Evolutionary conservation across 2,888 invertebrate genomes (phyloP).

Genomic region (Andrena dorsata): DNA sequence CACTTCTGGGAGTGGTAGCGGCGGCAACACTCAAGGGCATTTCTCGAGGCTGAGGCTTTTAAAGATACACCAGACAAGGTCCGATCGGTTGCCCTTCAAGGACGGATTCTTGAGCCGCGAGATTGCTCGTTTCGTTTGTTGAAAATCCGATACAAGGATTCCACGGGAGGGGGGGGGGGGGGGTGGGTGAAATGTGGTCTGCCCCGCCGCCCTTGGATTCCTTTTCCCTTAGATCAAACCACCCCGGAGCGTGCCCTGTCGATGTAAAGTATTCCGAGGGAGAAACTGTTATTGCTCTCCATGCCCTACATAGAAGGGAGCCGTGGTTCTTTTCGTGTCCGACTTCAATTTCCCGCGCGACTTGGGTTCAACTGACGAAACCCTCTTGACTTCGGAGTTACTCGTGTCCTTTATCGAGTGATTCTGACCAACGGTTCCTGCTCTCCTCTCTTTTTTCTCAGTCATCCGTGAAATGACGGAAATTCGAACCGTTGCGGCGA

Average conservation of each 20-base stretch:
- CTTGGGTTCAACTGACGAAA: conserved; percentile 19
- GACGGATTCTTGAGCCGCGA: conserved; percentile 64
- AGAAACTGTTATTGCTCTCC: conserved; percentile 62
- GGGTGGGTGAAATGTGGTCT: conserved; percentile 6
- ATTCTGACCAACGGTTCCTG: not conserved
- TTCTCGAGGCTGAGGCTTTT: conserved; percentile 51
- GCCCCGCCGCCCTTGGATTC: conserved; percentile 23
- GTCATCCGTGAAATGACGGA: not conserved
- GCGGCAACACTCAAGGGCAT: conserved; percentile 63
- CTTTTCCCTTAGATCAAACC: conserved; percentile 38
- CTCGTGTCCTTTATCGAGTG: conserved; percentile 12
- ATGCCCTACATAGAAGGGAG: conserved; percentile 34
- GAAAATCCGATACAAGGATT: conserved; percentile 73
- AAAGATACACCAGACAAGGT: conserved; percentile 46
- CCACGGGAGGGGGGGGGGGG: too few species aligned
- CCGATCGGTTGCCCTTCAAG: conserved; percentile 56
- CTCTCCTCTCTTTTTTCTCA: not conserved
- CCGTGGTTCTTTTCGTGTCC: conserved; percentile 30
- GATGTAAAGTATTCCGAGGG: conserved; percentile 61
- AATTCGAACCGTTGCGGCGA: not conserved
- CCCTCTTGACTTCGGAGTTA: not conserved
- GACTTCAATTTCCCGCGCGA: conserved; percentile 49
- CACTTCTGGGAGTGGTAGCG: conserved; percentile 58
- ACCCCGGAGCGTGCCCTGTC: conserved; percentile 24
- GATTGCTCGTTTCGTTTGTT: conserved; percentile 70